Evolutionary conservation across 1,140 invertebrate genomes (phyloP).

Genomic region (Tetraneura akinire): DNA sequence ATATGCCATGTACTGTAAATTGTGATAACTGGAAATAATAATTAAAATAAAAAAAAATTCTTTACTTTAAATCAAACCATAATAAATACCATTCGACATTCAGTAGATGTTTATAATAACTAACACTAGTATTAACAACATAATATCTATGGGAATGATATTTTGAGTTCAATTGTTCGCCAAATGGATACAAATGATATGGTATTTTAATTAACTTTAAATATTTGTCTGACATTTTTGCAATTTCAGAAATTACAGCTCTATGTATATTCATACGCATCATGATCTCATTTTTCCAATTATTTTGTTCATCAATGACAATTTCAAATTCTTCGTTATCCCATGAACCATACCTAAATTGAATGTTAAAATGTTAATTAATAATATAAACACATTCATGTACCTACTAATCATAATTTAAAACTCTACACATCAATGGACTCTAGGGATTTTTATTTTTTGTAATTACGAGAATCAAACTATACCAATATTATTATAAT

Average conservation of each 20-base stretch:
- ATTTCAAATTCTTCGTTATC: conserved; percentile 13
- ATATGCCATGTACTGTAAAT: background rate
- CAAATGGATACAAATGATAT: conserved; percentile 29
- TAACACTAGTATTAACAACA: background rate
- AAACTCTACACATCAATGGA: too few relatives aligned
- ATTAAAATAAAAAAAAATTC: background rate
- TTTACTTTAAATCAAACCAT: background rate
- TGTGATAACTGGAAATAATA: background rate
- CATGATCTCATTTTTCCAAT: conserved; percentile 9
- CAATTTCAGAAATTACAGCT: conserved; percentile 4
- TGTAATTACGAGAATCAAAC: too few relatives aligned
- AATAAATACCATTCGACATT: background rate
- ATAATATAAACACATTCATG: background rate
- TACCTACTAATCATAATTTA: too few relatives aligned
- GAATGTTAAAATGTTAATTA: background rate
- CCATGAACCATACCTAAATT: background rate
- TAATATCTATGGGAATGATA: conserved; percentile 21
- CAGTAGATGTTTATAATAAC: conserved; percentile 20
- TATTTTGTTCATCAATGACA: conserved; percentile 9
- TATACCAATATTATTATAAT: too few relatives aligned
- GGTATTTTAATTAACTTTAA: background rate
- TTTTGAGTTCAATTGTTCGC: background rate
- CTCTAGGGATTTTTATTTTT: too few relatives aligned
- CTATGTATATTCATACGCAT: background rate
- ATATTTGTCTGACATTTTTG: background rate